Evolutionary conservation across 2,113 vertebrate genomes (phyloP), one percentile per base, ranked within the genome.

Genomic region (Nothoprocta perdicaria): DNA sequence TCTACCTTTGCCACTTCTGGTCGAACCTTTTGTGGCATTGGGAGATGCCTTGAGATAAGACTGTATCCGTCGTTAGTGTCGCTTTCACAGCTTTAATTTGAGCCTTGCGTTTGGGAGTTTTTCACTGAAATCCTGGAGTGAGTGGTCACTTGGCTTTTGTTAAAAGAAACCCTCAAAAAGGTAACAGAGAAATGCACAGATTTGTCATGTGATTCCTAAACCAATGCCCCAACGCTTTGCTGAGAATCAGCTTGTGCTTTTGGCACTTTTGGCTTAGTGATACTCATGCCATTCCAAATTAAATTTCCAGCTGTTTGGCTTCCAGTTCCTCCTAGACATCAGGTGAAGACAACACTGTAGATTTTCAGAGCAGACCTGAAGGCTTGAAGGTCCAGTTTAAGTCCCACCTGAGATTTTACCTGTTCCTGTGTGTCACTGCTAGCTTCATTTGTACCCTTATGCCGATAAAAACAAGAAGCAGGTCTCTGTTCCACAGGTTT

Each of bases 1-100:
- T 29, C 55, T 19, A 0, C 18, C 65, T 50, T 11, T 11, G 17
- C 41, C 33, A 14, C 26, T 78, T 66, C 41, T 74, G 19, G 22
- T 62, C 16, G 13, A 17, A 45, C 38, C 23, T 78, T 31, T 22
- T 40, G 5, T n/a, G 29, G 41, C 33, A 8, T 24, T 29, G 35
- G n/a, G 13, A 21, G 53, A 35, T 73, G 48, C 61, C 48, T 62
- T 57, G n/a, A 61, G 29, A 43, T 41, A n/a, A 80, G 22, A 19
- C 9, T 6, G 2, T n/a, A 13, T 31, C 53, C 27, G 0, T 27
- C 24, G 2, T 10, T 55, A 22, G 24, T 58, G n/a, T 50, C 58
- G 18, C 31, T n/a, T 33, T 22, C 40, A 43, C 27, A 86, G 5
- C 45, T 66, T 35, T 27, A n/a, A 58, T 65, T 16, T 8, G 13